These are phyloP conservation scores for Stictonetta naevosa DNA, from an alignment of 2,113 vertebrate genomes.

Conservation along the genomic window DNA sequence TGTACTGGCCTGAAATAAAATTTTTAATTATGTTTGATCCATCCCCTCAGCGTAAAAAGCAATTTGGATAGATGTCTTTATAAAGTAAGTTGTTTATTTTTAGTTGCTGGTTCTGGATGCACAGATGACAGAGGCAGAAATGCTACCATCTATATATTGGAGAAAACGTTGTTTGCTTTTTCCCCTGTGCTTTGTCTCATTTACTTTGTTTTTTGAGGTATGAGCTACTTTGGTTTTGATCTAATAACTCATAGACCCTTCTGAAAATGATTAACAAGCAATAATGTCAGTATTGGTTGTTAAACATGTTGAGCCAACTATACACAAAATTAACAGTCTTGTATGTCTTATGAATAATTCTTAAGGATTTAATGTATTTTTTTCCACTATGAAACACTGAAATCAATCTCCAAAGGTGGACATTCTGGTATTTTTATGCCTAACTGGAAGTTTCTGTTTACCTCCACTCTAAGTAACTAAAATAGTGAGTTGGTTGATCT, in stretches of 20 bases:
- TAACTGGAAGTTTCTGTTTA: neutral
- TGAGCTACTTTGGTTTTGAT: neutral
- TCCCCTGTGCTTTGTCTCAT: neutral
- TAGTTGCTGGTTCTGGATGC: neutral
- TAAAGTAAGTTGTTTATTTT: neutral
- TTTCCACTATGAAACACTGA: neutral
- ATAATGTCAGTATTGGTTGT: neutral
- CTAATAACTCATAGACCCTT: neutral
- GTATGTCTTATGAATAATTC: neutral
- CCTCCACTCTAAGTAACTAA: neutral
- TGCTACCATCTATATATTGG: neutral
- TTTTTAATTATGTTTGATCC: neutral
- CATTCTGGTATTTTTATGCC: neutral
- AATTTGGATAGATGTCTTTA: neutral
- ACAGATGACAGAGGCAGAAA: neutral
- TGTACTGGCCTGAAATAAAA: neutral
- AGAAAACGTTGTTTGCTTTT: neutral
- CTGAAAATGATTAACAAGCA: neutral
- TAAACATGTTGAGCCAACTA: neutral
- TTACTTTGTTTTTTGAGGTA: neutral
- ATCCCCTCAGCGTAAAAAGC: neutral
- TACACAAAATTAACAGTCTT: neutral
- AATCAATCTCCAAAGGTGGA: neutral
- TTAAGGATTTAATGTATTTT: neutral
- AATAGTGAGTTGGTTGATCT: neutral